Base-by-base conservation (phyloP, 2,888 invertebrate genomes). In the Listrodromus nycthemerus region DNA sequence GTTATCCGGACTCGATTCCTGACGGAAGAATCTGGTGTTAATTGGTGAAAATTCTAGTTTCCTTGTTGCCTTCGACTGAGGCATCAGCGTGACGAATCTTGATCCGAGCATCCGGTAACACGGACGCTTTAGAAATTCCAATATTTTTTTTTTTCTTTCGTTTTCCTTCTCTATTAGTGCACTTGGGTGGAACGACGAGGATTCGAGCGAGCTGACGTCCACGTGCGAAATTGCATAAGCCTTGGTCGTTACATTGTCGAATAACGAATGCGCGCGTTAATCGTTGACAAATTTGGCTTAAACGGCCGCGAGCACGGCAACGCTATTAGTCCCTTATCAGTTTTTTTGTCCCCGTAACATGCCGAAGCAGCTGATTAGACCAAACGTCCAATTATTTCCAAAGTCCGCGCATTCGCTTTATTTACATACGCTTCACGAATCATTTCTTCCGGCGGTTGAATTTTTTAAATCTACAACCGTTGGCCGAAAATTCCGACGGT, bases 141-240 rank as follows among this genome's bases (percentile, higher is more conserved):
- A n/a, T 16, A 16, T 61, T 30, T 61, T 30, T 30, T 61, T 61
- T 61, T 27, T 55, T 70, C 19, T 41, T 19, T n/a, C n/a, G 58
- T 71, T 37, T 7, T 13, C 13, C 24, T 27, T n/a, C 16, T 63
- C 19, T 33, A 19, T n/a, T 37, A 8, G 30, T 52, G 21, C 21
- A 52, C 52, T 21, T 8, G 52, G 19, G 52, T 8, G n/a, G 33
- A 30, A 30, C 37, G 63, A 58, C 33, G 55, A 30, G 37, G 21
- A 70, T 33, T 52, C 0, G 33, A 70, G 41, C 5, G 16, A 21
- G 21, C 33, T 7, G 19, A 33, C 6, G 16, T 5, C n/a, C 27
- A 16, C 8, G 33, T 5, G n/a, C 6, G 63, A 33, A 30, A n/a
- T 27, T 27, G 13, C 55, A 55, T 24, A 24, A 21, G 55, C 8